phyloP scores from a whole-genome alignment of 1,140 invertebrate genomes.

The Drosophila novamexicana region DNA sequence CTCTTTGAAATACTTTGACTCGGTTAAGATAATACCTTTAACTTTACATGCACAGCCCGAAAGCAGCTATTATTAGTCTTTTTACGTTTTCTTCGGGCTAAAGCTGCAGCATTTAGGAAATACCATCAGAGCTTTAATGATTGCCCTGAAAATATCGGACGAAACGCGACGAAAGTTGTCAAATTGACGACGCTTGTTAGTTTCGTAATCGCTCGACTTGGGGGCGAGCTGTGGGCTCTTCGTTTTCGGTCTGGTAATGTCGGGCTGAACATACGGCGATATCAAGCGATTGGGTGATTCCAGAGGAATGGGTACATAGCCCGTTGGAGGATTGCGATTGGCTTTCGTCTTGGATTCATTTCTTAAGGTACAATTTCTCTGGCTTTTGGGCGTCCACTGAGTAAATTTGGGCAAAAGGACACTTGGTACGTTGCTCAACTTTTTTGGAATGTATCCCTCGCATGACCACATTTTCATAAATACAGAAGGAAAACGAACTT shows the following conservation, averaged over 20 bases:
- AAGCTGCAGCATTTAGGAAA: not conserved
- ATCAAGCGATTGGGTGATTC: not conserved
- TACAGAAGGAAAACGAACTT: no score
- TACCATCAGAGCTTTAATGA: not conserved
- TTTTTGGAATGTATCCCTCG: not conserved
- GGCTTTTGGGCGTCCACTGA: not conserved
- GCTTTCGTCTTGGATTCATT: not conserved
- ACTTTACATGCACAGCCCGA: no score
- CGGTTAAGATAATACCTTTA: no score
- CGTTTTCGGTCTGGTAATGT: no score
- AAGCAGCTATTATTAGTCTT: no score
- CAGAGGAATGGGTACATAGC: not conserved
- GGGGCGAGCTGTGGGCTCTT: no score
- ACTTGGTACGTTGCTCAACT: not conserved
- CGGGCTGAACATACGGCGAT: no score
- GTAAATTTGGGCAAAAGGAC: not conserved
- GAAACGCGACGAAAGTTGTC: not conserved
- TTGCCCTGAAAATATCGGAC: not conserved
- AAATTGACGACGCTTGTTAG: not conserved
- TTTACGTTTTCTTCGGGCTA: no score
- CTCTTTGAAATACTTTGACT: no score
- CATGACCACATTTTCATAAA: not conserved
- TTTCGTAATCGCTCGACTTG: no score
- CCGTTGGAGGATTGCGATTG: not conserved
- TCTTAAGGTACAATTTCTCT: not conserved